Evolutionary conservation across 2,888 invertebrate species (phyloP), one percentile per base, ranked within the genome.

Genomic region (Anticlea derivata): DNA sequence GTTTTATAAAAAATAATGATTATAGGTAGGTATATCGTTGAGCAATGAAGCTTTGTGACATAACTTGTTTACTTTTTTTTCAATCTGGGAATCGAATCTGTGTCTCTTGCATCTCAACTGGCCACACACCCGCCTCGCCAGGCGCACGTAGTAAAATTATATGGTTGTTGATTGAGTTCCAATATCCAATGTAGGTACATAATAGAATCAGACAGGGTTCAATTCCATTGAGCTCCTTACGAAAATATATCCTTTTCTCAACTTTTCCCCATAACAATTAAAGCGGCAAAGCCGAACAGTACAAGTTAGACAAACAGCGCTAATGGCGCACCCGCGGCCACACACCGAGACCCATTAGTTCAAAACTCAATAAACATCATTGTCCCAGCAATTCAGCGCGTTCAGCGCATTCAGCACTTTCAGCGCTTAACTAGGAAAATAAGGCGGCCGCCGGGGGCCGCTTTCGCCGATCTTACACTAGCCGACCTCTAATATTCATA

Each of bases 401-500:
- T 50, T 27, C 55, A 58, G 47, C 38, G 8, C 43, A 26, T 50
- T 27, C 55, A 58, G 47, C 43, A 39, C 47, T 59, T 51, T 80
- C 82, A 73, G 64, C 84, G 84, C 84, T 85, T 85, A 86, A 83
- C 86, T 85, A 86, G 86, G 82, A 84, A 85, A 84, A 85, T 84
- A 86, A 80, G 78, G 64, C 66, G 58, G 78, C 76, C 84, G 81
- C 83, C 71, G 73, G 80, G 86, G 87, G 82, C 82, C 87, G 78
- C 83, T 86, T 87, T 86, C 71, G 78, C 78, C 83, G 82, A 80
- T 85, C 84, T 86, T 78, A 78, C 73, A 74, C 78, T 78, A 76
- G 73, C 75, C 76, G 83, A 84, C 86, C 88, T 90, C 88, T 87
- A 90, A 90, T 90, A 90, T 90, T 90, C 90, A 89, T 90, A 90